Evolutionary conservation across 2,797 vertebrate species (phyloP), one percentile per base, ranked within the genome.

Genomic region (Gallinago solitaria): DNA sequence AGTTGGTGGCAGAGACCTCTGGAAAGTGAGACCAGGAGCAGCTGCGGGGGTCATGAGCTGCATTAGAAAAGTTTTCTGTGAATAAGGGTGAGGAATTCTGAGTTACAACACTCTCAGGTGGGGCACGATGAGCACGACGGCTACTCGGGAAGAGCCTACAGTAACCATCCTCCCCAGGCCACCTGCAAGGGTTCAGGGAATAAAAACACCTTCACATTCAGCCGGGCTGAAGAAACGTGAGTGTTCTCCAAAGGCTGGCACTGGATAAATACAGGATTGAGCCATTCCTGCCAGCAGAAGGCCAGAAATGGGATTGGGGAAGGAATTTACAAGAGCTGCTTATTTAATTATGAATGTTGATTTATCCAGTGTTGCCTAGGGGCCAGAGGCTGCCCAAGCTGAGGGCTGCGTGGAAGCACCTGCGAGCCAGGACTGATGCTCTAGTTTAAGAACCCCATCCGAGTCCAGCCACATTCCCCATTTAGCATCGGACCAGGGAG

Each of bases 101-200:
- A 48, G 33, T 33, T 19, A 6, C 9, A 25, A 17, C 0, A 2
- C 19, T 67, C 77, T 28, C 19, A 28, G 24, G 16, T 4, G 5
- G 3, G 61, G 33, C 9, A 37, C 0, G 1, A 51, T 0, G 1
- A 81, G 45, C 33, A 45, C n/a, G 25, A 19, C 0, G 0, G 32
- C 43, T 67, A 33, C 69, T 76, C 0, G 2, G 41, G 39, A 43
- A 76, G 73, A 2, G 2, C 28, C 45, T 15, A 5, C 43, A 43
- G 35, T 6, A 9, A 45, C 25, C 53, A 47, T 53, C 65, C 47
- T 71, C 61, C 76, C 57, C 5, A 3, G 27, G 76, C 45, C 48
- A 48, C 71, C 60, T 75, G 54, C 64, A 21, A 28, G 41, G 39
- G 41, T 23, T 75, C 65, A 6, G 69, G 33, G 61, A 43, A 43